phyloP scores from a whole-genome alignment of 2,797 vertebrate genomes.

The Paedocypris micromegethes region DNA sequence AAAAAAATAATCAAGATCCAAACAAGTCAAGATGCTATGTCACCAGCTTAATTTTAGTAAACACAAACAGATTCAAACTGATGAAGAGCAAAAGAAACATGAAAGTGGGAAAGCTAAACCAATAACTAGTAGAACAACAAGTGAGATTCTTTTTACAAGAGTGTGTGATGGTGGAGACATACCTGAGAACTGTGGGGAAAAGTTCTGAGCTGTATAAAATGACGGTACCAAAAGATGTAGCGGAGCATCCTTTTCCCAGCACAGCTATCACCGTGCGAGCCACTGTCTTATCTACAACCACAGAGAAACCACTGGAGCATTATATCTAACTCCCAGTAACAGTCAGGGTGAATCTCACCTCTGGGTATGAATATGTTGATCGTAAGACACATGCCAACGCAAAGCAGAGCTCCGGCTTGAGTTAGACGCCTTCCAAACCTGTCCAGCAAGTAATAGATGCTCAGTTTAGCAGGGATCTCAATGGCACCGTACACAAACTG shows the following conservation, averaged over 20 bases:
- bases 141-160: too few relatives aligned
- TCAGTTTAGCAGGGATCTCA: conserved; percentile 82
- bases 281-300: conserved; percentile 60
- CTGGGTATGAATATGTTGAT: conserved; percentile 65
- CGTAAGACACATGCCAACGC: conserved; percentile 60
- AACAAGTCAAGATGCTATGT: too few relatives aligned
- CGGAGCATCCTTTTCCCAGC: conserved; percentile 77
- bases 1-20: too few relatives aligned
- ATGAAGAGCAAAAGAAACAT: too few relatives aligned
- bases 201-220: conserved; percentile 81
- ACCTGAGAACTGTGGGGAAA: conserved; percentile 87
- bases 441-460: conserved; percentile 70
- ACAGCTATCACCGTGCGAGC: conserved; percentile 68
- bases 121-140: too few relatives aligned
- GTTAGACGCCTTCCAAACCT: conserved; percentile 67
- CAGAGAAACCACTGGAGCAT: neutral
- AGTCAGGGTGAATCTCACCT: conserved; percentile 48
- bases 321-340: neutral
- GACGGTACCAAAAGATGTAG: conserved; percentile 78
- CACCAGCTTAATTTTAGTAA: too few relatives aligned
- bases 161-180: neutral
- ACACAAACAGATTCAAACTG: too few relatives aligned
- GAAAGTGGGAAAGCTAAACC: too few relatives aligned
- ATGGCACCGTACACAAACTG: conserved; percentile 76
- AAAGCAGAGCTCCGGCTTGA: conserved; percentile 59